Conservation (phyloP, 1,140 invertebrate genomes). For the Orussus abietinus region DNA sequence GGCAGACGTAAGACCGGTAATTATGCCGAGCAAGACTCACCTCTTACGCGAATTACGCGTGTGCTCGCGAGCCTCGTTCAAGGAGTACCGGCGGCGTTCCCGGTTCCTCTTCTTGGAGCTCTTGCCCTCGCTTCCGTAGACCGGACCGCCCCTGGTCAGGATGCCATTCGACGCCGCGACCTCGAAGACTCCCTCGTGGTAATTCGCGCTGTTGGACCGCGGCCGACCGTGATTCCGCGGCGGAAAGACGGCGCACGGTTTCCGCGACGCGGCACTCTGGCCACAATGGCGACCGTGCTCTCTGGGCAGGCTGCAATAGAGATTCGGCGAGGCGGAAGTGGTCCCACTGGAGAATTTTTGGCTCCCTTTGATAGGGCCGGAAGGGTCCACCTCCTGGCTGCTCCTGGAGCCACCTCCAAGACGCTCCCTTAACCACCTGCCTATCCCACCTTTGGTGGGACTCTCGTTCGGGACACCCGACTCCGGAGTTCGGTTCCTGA, state of each 20-base stretch:
- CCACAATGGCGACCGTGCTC: slow-evolving; percentile 32
- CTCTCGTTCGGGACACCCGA: no score
- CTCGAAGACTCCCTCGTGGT: slow-evolving; percentile 29
- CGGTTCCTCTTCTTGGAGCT: slow-evolving; percentile 35
- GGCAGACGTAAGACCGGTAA: not conserved
- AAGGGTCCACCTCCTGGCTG: slow-evolving; percentile 21
- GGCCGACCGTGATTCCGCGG: slow-evolving; percentile 24
- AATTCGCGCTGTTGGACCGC: slow-evolving; percentile 26
- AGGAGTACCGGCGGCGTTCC: slow-evolving; percentile 40
- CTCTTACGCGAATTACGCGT: slow-evolving; percentile 35
- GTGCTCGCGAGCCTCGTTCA: slow-evolving; percentile 38
- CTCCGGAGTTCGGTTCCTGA: slow-evolving; percentile 23
- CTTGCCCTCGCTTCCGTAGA: slow-evolving; percentile 43
- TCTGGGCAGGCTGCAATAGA: slow-evolving; percentile 43
- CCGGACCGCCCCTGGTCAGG: slow-evolving; percentile 33
- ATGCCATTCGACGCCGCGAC: slow-evolving; percentile 8
- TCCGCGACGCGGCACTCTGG: slow-evolving; percentile 27
- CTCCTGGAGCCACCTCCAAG: slow-evolving; percentile 38
- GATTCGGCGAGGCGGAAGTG: slow-evolving; percentile 41
- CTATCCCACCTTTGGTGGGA: slow-evolving; percentile 42
- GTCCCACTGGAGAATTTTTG: slow-evolving; percentile 34
- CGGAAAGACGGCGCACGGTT: slow-evolving; percentile 20
- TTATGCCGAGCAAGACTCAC: slow-evolving; percentile 25
- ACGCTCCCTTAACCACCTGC: slow-evolving; percentile 44
- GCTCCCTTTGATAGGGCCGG: slow-evolving; percentile 15